Evolutionary conservation across 2,888 invertebrate species (phyloP).

Genomic region (Siphlonurus alternatus): DNA sequence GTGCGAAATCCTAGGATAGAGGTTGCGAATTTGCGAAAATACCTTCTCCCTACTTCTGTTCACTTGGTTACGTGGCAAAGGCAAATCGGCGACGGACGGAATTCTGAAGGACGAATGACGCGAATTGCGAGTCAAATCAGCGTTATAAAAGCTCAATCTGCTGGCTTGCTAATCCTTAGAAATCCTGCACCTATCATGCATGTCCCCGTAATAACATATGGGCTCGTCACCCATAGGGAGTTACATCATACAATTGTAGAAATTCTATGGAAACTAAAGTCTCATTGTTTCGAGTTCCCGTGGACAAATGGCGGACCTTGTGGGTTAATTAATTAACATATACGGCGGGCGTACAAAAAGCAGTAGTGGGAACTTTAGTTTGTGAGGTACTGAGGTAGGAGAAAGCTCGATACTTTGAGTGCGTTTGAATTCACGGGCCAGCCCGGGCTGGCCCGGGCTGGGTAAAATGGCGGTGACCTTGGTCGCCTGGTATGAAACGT

Average conservation of each 20-base stretch:
- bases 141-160: not conserved
- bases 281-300: not conserved
- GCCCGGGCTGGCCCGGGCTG: too few relatives aligned
- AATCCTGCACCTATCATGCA: too few relatives aligned
- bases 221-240: too few relatives aligned
- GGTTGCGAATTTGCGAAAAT: not conserved
- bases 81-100: conserved; percentile 1
- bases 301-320: not conserved
- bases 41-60: not conserved
- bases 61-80: conserved; percentile 1
- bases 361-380: conserved; percentile 1
- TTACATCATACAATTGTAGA: not conserved
- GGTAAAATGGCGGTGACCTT: too few relatives aligned
- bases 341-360: not conserved
- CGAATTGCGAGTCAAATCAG: not conserved
- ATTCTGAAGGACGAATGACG: conserved; percentile 2
- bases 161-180: not conserved
- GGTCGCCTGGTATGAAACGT: too few relatives aligned
- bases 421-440: too few relatives aligned
- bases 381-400: too few relatives aligned
- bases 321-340: too few relatives aligned
- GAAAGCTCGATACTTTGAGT: not conserved
- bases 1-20: conserved; percentile 1
- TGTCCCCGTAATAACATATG: too few relatives aligned
- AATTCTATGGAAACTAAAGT: not conserved